Evolutionary conservation across 2,797 vertebrate genomes (phyloP).

Genomic region (Phalanger gymnotis): DNA sequence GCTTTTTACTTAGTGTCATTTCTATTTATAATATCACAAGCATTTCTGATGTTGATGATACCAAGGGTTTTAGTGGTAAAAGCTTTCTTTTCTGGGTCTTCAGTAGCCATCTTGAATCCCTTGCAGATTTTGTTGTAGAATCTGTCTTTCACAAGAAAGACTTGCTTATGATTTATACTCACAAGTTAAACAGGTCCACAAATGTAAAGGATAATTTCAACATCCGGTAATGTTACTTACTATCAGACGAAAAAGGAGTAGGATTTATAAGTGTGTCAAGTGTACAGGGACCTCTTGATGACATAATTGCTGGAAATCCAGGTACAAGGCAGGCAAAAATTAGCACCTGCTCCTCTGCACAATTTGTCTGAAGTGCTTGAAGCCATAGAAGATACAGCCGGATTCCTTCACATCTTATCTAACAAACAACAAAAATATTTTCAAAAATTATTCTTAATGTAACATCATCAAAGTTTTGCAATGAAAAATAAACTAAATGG

Average conservation of each 20-base stretch:
- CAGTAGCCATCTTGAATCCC: neutral
- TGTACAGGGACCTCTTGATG: conserved; percentile 93
- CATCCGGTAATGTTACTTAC: conserved; percentile 83
- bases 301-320: conserved; percentile 94
- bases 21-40: neutral
- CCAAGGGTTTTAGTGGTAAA: neutral
- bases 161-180: neutral
- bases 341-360: conserved; percentile 95
- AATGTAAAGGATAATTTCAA: neutral
- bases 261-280: conserved; percentile 95
- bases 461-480: conserved; percentile 21
- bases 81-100: neutral
- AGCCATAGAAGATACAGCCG: conserved; percentile 98
- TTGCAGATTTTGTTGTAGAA: neutral
- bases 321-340: conserved; percentile 98
- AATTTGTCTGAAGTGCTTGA: conserved; percentile 96
- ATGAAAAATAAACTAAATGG: conserved; percentile 4
- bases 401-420: conserved; percentile 99
- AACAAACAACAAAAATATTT: conserved; percentile 8
- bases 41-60: neutral
- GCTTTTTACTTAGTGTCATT: neutral
- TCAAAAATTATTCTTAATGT: neutral
- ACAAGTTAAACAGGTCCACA: conserved; percentile 18
- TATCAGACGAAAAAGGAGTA: conserved; percentile 85
- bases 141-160: neutral